phyloP scores from a whole-genome alignment of 1,140 invertebrate species.

The Neuroterus valhalla region DNA sequence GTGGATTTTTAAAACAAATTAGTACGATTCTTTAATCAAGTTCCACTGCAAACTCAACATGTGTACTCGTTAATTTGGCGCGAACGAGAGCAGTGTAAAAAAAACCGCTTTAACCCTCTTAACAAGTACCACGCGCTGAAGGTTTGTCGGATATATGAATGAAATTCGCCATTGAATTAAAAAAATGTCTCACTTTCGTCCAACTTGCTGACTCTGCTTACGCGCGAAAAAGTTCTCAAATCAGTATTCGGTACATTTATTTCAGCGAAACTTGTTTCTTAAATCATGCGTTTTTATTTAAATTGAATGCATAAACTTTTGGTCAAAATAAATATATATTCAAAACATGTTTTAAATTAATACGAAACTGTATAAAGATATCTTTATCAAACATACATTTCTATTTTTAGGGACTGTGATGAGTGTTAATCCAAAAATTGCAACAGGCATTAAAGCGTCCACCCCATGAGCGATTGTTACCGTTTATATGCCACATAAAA shows the following conservation, averaged over 20 bases:
- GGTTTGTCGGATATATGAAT: conserved; percentile 29
- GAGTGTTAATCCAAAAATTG: too few species aligned
- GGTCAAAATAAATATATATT: too few species aligned
- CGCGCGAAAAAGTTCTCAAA: conserved; percentile 6
- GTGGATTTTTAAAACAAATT: conserved; percentile 48
- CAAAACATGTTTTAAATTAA: too few species aligned
- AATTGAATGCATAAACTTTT: too few species aligned
- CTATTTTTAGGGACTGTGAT: too few species aligned
- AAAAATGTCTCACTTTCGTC: conserved; percentile 3
- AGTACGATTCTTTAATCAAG: conserved; percentile 45
- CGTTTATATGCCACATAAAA: too few species aligned
- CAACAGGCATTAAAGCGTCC: too few species aligned
- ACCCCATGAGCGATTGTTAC: too few species aligned
- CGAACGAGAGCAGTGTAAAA: conserved; percentile 41
- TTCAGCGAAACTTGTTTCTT: background rate
- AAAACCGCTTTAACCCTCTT: conserved; percentile 30
- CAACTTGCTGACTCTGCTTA: background rate
- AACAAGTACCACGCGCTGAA: conserved; percentile 35
- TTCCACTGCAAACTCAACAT: conserved; percentile 45
- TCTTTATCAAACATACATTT: too few species aligned
- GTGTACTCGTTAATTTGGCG: conserved; percentile 44
- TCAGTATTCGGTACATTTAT: conserved; percentile 31
- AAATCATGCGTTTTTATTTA: too few species aligned
- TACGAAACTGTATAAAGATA: too few species aligned
- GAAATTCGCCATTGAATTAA: conserved; percentile 31